Evolutionary conservation across 2,113 vertebrate genomes (phyloP).

Genomic region (Oreotrochilus melanogaster): DNA sequence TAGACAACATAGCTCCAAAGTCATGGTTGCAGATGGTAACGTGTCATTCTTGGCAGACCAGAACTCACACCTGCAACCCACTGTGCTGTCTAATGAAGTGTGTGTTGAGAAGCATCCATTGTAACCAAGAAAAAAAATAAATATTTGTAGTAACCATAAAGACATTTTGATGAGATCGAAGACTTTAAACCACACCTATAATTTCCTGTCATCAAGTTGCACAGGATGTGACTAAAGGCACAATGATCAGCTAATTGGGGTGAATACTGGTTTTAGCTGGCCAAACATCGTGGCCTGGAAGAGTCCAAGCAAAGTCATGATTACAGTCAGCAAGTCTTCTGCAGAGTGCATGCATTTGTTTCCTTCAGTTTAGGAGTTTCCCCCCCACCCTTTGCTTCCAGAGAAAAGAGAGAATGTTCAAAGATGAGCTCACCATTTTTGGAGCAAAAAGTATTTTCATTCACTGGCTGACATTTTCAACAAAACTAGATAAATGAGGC

Average conservation of each 20-base stretch:
- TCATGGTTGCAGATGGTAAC: background rate
- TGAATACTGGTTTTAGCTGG: background rate
- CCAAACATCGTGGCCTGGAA: background rate
- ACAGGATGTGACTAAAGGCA: conserved; percentile 67
- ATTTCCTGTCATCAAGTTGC: background rate
- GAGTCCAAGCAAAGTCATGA: conserved; percentile 1
- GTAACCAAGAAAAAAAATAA: background rate
- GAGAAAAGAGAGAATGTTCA: background rate
- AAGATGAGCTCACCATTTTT: background rate
- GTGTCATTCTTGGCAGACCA: background rate
- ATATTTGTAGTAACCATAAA: background rate
- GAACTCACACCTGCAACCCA: conserved; percentile 13
- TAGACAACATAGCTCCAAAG: background rate
- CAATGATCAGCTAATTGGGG: conserved; percentile 46
- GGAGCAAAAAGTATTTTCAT: background rate
- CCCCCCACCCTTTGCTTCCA: too few relatives aligned
- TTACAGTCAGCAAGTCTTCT: conserved; percentile 11
- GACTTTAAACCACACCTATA: conserved; percentile 5
- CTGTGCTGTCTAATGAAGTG: background rate
- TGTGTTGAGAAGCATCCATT: background rate
- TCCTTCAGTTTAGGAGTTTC: background rate
- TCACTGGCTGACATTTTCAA: background rate
- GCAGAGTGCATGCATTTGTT: background rate
- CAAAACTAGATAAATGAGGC: background rate
- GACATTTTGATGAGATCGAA: background rate